Conservation (phyloP, 1,140 invertebrate genomes). For the Trinorchestia longiramus region DNA sequence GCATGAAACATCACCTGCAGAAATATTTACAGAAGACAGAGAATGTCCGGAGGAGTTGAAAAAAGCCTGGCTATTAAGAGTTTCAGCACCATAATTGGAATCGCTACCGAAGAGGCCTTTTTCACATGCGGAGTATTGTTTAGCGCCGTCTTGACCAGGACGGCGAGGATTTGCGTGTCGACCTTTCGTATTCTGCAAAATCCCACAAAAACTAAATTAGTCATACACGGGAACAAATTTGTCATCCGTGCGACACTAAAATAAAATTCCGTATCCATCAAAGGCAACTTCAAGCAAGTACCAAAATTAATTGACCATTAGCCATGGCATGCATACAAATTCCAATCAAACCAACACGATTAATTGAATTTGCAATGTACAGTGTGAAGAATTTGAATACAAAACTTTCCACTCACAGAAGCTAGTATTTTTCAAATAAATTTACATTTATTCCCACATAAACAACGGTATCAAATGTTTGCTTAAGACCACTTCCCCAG, state of each 20-base stretch:
- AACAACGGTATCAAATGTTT: neutral
- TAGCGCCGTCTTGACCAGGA: neutral
- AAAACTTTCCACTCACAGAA: neutral
- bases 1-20: constrained; percentile 52
- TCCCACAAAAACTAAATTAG: constrained; percentile 40
- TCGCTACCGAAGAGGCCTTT: neutral
- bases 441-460: neutral
- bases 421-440: neutral
- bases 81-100: neutral
- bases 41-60: neutral
- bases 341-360: no score
- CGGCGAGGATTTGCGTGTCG: neutral
- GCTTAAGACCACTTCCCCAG: neutral
- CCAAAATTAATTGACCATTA: no score
- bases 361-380: no score
- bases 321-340: no score
- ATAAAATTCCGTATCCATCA: neutral
- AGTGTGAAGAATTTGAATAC: no score
- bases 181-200: constrained; percentile 30
- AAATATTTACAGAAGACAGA: neutral
- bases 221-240: neutral
- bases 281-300: neutral
- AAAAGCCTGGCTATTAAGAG: neutral
- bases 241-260: neutral
- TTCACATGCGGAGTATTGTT: neutral